Percentiles rank a stretch among this genome's conserved stretches.
Evolutionary conservation across 2,113 vertebrate species (phyloP).

Genomic region (Egretta garzetta): DNA sequence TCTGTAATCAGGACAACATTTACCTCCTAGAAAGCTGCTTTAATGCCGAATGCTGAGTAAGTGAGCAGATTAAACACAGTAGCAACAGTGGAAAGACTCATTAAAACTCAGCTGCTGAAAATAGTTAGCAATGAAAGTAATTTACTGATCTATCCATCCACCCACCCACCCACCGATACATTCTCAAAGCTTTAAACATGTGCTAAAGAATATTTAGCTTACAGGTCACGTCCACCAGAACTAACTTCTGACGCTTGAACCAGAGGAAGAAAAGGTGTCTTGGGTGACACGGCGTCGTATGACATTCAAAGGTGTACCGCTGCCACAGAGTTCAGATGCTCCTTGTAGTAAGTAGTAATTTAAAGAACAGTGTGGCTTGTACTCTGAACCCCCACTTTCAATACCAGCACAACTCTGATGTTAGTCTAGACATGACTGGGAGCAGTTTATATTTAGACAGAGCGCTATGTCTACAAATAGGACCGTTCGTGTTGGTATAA

Average conservation of each 20-base stretch:
- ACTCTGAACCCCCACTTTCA: not conserved
- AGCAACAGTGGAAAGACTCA: constrained; percentile 52
- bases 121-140: constrained; percentile 23
- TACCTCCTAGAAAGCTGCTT: constrained; percentile 33
- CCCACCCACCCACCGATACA: not conserved
- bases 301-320: not conserved
- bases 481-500: not conserved
- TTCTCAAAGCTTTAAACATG: not conserved
- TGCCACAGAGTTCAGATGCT: not conserved
- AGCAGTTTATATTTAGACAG: constrained; percentile 34
- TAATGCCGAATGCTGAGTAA: not conserved
- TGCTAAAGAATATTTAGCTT: not conserved
- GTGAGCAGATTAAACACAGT: constrained; percentile 25
- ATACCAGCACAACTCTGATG: not conserved
- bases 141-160: constrained; percentile 3
- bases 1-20: constrained; percentile 35
- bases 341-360: not conserved
- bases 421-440: constrained; percentile 20
- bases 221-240: not conserved
- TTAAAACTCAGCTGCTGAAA: constrained; percentile 39
- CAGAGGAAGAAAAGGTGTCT: not conserved
- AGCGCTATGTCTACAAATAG: not conserved
- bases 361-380: not conserved
- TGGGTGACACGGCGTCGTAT: not conserved
- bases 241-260: not conserved